Evolutionary conservation across 2,113 vertebrate species (phyloP), one percentile per base, ranked within the genome.

Genomic region (Shinisaurus crocodilurus): DNA sequence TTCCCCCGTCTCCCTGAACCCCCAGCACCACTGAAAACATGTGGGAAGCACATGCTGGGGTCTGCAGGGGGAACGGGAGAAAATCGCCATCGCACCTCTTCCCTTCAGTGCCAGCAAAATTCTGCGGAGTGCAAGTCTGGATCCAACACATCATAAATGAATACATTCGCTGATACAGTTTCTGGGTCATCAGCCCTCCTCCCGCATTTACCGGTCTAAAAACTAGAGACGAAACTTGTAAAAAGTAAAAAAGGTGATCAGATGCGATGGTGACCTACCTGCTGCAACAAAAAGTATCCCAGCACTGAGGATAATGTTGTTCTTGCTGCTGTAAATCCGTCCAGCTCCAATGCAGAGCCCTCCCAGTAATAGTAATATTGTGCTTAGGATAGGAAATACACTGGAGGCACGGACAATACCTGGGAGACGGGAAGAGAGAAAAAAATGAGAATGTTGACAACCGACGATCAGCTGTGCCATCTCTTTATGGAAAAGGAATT

Each of bases 241-340:
- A 69, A 48, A 34, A 50, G 69, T 54, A 4, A 54, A 81, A 82
- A 25, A 8, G 34, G n/a, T 7, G 8, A 63, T 25, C 12, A 57
- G 2, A 40, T 1, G n/a, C 16, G 25, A 43, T 6, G 63, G 9
- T 32, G 34, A 93, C 98, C 0, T 96, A 99, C 99, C 99, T 97
- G 99, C 99, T n/a, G 98, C 99, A 86, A 99, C 99, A 3, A 99
- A 99, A 95, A 99, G 98, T 92, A 99, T 99, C 89, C 99, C 99
- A 0, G 99, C 99, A 0, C 99, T 98, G 93, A 99, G 98, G 88
- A 99, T 97, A 77, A 99, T 99, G 96, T 98, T 99, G 97, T 99
- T 99, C 93, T 98, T 98, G 96, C 98, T 98, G 97, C 96, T 99
- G 97, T 99, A 98, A 96, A 99, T 97, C 89, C 98, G 98, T 54